Evolutionary conservation across 2,888 invertebrate genomes (phyloP).

Genomic region (Pristionchus entomophagus): DNA sequence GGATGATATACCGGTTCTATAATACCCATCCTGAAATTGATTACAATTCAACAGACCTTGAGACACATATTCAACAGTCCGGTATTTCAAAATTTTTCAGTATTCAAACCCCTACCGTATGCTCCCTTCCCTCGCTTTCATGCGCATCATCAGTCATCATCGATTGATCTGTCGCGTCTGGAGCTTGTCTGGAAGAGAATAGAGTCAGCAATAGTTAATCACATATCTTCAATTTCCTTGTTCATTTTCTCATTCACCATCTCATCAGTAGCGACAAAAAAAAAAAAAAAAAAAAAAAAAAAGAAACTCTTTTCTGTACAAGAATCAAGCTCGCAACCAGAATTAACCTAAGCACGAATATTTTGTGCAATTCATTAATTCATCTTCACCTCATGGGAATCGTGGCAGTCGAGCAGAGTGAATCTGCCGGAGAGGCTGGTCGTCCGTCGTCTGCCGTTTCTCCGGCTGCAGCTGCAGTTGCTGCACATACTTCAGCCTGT

Average conservation of each 20-base stretch:
- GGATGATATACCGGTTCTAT: no score
- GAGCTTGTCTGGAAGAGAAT: conserved; percentile 3
- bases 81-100: no score
- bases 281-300: no score
- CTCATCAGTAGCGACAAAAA: no score
- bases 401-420: conserved; percentile 18
- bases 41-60: not conserved
- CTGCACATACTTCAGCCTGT: not conserved
- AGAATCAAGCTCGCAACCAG: no score
- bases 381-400: conserved; percentile 33
- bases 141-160: conserved; percentile 14
- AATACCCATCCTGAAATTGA: not conserved
- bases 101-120: not conserved
- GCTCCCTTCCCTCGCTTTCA: conserved; percentile 17
- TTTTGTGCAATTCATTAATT: no score
- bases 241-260: no score
- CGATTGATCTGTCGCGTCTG: conserved; percentile 12
- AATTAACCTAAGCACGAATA: no score
- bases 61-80: not conserved
- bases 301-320: no score
- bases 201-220: not conserved
- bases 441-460: not conserved
- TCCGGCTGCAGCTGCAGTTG: not conserved
- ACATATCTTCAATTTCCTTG: no score
- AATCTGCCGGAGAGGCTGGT: conserved; percentile 28